These are phyloP conservation scores for Cromileptes altivelis DNA, from an alignment of 2,113 vertebrate species.

Conservation along the genomic window DNA sequence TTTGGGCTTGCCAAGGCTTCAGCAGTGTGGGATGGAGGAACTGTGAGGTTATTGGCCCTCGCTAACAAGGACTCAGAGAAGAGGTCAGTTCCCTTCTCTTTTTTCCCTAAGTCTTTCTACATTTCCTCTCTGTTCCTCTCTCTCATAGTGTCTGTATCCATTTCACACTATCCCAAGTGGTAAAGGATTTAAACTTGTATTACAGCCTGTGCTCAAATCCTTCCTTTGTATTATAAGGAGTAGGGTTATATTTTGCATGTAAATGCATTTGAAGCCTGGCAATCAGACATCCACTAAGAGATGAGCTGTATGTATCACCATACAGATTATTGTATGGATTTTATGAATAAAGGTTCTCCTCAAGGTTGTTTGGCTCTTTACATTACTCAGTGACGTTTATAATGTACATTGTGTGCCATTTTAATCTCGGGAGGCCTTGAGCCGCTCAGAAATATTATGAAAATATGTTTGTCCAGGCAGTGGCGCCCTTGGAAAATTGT, in stretches of 20 bases:
- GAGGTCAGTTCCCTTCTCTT: constrained; percentile 32
- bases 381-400: background rate
- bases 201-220: constrained; percentile 58
- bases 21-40: constrained; percentile 53
- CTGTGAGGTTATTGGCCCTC: constrained; percentile 47
- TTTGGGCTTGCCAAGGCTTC: constrained; percentile 43
- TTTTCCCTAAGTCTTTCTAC: constrained; percentile 5
- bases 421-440: constrained; percentile 9
- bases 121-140: constrained; percentile 1
- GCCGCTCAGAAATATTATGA: constrained; percentile 1
- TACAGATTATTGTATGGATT: constrained; percentile 18
- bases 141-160: constrained; percentile 43
- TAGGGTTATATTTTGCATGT: constrained; percentile 56
- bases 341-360: constrained; percentile 5
- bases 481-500: too few relatives aligned
- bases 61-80: constrained; percentile 59
- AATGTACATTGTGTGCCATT: background rate
- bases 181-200: constrained; percentile 65
- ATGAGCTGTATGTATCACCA: constrained; percentile 14
- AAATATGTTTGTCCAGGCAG: constrained; percentile 8
- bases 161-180: constrained; percentile 58
- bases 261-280: constrained; percentile 46
- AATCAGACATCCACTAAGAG: constrained; percentile 27
- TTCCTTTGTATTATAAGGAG: constrained; percentile 42
- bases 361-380: constrained; percentile 12